Base-by-base conservation (phyloP, 1,140 invertebrate genomes). In the Procambarus virginalis region DNA sequence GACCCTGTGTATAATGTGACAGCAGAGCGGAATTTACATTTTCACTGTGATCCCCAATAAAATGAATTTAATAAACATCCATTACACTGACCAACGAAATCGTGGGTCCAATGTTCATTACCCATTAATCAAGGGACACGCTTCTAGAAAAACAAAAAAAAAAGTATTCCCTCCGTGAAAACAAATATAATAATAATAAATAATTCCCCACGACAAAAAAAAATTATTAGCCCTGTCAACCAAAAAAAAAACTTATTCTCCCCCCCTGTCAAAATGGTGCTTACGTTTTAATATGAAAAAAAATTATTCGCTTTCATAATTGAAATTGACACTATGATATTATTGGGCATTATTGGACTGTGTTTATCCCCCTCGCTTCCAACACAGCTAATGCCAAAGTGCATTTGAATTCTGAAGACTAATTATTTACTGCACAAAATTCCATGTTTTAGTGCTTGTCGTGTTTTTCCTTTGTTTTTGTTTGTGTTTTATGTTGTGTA, bases 311-410 rank as follows among this genome's bases (percentile, higher is more conserved):
- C 20, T 8, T 20, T 10, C 6, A 4, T 73, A 73, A 73, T 73
- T 73, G 68, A 73, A 73, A 73, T 73, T 73, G 68, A 73, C n/a
- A 73, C 68, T 10, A 4, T 68, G 20, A 68, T 68, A 68, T 68
- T 73, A 73, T 73, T 73, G 68, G 68, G 20, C 14, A 68, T 68
- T 68, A 68, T n/a, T n/a, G 64, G 20, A 68, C 12, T 68, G 64
- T n/a, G 64, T 68, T 68, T 68, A 68, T 68, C 10, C 12, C 14
- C 17, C 51, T 55, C 8, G 51, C 51, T 55, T 55, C 51, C 51
- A 3, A 12, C 51, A 8, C 51, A 55, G 51, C 51, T 55, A 55
- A 55, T 55, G 51, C 51, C 51, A 55, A 8, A 8, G 8, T 9
- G 12, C 51, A 55, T 55, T 55, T 1, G 8, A 55, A 55, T 55